Percentiles rank a stretch among this genome's conserved stretches.
These are phyloP conservation scores for Caenorhabditis virilis DNA, from an alignment of 2,888 invertebrate genomes.

Conservation along the genomic window DNA sequence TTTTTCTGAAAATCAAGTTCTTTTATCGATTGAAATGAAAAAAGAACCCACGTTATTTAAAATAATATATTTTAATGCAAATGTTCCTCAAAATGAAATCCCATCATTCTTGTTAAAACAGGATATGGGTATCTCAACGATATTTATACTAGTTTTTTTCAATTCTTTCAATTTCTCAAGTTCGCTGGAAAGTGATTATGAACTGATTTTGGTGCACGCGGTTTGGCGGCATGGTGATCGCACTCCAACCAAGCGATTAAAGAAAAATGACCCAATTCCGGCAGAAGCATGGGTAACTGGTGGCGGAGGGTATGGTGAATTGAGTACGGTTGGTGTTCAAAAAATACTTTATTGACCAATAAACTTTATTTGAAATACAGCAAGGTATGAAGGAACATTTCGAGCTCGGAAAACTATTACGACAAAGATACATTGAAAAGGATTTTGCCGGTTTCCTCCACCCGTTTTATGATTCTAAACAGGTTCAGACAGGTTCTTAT, in stretches of 20 bases:
- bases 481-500: conserved; percentile 3
- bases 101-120: no score
- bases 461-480: conserved; percentile 72
- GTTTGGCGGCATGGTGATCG: conserved; percentile 62
- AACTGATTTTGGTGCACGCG: no score
- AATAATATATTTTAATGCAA: no score
- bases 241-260: conserved; percentile 18
- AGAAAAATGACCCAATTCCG: conserved; percentile 27
- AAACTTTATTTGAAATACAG: conserved; percentile 7
- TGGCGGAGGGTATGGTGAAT: conserved; percentile 50
- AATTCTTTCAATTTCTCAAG: no score
- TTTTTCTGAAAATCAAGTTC: no score
- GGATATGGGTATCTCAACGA: no score
- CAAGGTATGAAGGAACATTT: conserved; percentile 74
- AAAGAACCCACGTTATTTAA: no score
- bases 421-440: conserved; percentile 76
- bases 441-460: conserved; percentile 71
- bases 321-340: conserved; percentile 32
- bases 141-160: no score
- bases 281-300: conserved; percentile 51
- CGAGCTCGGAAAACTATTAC: conserved; percentile 78
- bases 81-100: no score
- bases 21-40: no score
- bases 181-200: no score
- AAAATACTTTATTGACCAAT: neutral